These are phyloP conservation scores for Nannoperca australis DNA, from an alignment of 2,797 vertebrate genomes.

Conservation along the genomic window DNA sequence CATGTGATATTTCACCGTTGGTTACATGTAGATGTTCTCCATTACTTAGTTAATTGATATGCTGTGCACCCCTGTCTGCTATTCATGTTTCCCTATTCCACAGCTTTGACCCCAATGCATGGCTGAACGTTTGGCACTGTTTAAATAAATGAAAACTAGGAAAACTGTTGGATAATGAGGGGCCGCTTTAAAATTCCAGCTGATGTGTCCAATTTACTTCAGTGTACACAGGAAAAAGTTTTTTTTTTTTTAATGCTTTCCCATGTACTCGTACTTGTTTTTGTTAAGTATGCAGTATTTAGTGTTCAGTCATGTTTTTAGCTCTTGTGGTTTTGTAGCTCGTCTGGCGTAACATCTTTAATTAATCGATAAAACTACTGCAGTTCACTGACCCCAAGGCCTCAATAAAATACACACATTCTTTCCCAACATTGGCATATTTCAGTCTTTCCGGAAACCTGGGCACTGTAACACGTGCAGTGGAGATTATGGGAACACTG, in stretches of 20 bases:
- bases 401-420: constrained; percentile 58
- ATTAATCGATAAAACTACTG: constrained; percentile 49
- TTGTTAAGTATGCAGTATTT: constrained; percentile 28
- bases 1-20: neutral
- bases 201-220: constrained; percentile 16
- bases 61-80: neutral
- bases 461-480: constrained; percentile 18
- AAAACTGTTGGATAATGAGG: neutral
- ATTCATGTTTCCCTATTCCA: neutral
- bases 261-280: constrained; percentile 41
- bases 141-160: neutral
- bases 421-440: constrained; percentile 72
- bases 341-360: constrained; percentile 48
- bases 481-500: constrained; percentile 55
- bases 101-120: neutral
- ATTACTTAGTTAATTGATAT: neutral
- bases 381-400: constrained; percentile 63
- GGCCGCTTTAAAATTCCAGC: constrained; percentile 11
- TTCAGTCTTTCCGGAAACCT: constrained; percentile 45
- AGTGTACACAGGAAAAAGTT: neutral
- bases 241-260: constrained; percentile 35
- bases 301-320: constrained; percentile 46
- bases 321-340: constrained; percentile 59
- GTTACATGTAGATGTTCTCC: neutral
- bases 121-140: neutral